Evolutionary conservation across 2,888 invertebrate genomes (phyloP).

Genomic region (Hesperia comma): DNA sequence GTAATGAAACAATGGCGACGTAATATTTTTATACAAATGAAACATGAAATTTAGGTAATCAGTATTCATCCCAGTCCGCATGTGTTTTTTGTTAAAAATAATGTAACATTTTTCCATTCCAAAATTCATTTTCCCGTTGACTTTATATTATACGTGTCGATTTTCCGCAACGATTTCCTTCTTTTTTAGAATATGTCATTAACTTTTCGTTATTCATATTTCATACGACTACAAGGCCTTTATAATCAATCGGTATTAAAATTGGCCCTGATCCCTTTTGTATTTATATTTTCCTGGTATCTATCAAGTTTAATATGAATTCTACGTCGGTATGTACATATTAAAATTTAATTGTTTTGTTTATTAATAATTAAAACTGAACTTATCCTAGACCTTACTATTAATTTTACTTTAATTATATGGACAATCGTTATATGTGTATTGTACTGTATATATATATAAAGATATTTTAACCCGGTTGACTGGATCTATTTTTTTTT

Average conservation of each 20-base stretch:
- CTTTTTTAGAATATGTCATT: conserved; percentile 10
- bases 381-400: too few relatives aligned
- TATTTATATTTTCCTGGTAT: too few relatives aligned
- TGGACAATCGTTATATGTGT: too few relatives aligned
- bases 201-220: not conserved
- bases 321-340: too few relatives aligned
- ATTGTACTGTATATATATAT: too few relatives aligned
- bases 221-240: not conserved
- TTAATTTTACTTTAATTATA: too few relatives aligned
- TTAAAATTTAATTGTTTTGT: too few relatives aligned
- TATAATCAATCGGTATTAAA: conserved; percentile 2
- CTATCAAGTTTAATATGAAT: too few relatives aligned
- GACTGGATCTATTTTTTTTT: too few relatives aligned
- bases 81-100: conserved; percentile 7
- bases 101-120: conserved; percentile 10
- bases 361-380: too few relatives aligned
- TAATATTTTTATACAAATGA: conserved; percentile 6
- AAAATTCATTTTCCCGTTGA: conserved; percentile 21
- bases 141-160: conserved; percentile 18
- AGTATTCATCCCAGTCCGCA: conserved; percentile 3
- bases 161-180: conserved; percentile 13
- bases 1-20: not conserved
- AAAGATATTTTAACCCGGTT: too few relatives aligned
- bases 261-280: too few relatives aligned
- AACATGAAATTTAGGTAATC: not conserved